Evolutionary conservation across 2,113 vertebrate species (phyloP), one percentile per base, ranked within the genome.

Genomic region (Sigmodon hispidus): DNA sequence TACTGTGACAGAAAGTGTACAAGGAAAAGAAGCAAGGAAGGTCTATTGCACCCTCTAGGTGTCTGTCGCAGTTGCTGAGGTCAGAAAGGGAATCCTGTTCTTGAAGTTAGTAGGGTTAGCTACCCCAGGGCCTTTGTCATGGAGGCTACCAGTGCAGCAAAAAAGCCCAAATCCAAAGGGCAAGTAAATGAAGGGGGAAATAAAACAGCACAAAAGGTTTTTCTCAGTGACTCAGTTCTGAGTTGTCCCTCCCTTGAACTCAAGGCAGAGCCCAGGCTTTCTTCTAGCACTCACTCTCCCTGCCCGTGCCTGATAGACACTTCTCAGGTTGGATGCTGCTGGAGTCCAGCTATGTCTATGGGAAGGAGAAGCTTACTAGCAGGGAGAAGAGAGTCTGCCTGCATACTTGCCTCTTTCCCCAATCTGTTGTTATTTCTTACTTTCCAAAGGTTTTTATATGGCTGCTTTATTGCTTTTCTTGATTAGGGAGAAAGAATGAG

Each of bases 61-160:
- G 3, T 52, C 52, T 26, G 3, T 52, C 52, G 8, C 13, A 61
- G 79, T 26, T 93, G 5, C 48, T 80, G 65, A 85, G 50, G 63
- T 29, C 43, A 83, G 55, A 76, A 29, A 55, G 22, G 57, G 89
- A 55, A 31, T 50, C 45, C 3, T n/a, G 15, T 59, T 75, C 52
- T 22, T 40, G 50, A 45, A 7, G 1, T 45, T 65, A n/a, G 69
- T 43, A 43, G 2, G 52, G n/a, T 77, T 59, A 94, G 45, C 63
- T 11, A 16, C 17, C 69, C 4, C 29, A 57, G n/a, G 48, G 48
- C 75, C 24, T 87, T 90, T 73, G 48, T 52, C 43, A 7, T 29
- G 8, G 12, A 10, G 4, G 36, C 52, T 26, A 1, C n/a, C 48
- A 69, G 52, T 0, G 0, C 16, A 52, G 21, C 6, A 10, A 61